phyloP scores from a whole-genome alignment of 2,797 vertebrate genomes.

The Astyanax mexicanus region DNA sequence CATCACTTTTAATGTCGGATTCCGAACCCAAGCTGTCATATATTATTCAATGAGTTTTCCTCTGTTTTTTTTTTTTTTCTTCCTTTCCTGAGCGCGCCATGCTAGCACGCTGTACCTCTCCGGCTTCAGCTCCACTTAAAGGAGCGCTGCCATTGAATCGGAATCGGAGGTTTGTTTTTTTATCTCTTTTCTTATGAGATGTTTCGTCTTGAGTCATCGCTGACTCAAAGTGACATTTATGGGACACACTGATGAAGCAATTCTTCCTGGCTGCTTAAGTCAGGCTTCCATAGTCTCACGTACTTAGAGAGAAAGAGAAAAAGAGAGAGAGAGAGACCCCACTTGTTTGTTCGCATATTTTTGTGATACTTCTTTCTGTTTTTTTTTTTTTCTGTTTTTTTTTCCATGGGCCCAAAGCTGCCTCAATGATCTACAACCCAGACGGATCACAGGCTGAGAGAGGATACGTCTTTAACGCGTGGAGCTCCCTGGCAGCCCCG shows the following conservation, averaged over 20 bases:
- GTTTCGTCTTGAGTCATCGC: constrained; percentile 63
- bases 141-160: constrained; percentile 63
- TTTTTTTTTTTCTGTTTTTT: constrained; percentile 52
- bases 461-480: constrained; percentile 79
- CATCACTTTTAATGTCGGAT: constrained; percentile 82
- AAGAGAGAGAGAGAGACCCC: constrained; percentile 68
- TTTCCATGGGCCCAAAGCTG: constrained; percentile 63
- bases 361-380: constrained; percentile 61
- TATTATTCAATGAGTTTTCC: constrained; percentile 80
- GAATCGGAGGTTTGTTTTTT: constrained; percentile 70
- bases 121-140: constrained; percentile 62
- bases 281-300: constrained; percentile 64
- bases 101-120: constrained; percentile 63
- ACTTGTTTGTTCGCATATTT: constrained; percentile 56
- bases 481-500: constrained; percentile 71
- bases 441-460: constrained; percentile 73
- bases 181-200: constrained; percentile 55
- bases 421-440: constrained; percentile 76
- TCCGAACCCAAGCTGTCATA: constrained; percentile 78
- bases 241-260: constrained; percentile 80
- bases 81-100: constrained; percentile 65
- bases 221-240: constrained; percentile 82
- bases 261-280: constrained; percentile 70
- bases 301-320: too few relatives aligned
- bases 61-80: constrained; percentile 43